Base-by-base conservation (phyloP, 1,140 invertebrate genomes). In the Drosophila repleta region DNA sequence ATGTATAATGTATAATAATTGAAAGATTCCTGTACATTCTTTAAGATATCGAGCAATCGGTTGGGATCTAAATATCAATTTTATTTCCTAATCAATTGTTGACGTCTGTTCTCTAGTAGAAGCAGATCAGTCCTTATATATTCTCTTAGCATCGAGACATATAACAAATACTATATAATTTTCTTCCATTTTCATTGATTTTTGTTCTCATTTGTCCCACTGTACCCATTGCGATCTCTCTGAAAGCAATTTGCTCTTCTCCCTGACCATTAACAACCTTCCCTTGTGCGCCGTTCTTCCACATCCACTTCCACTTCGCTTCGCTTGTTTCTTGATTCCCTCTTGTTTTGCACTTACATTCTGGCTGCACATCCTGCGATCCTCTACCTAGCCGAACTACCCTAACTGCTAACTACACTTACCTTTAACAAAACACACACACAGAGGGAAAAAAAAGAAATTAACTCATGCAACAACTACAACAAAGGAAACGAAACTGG, bases 401-500 rank as follows among this genome's bases (percentile, higher is more conserved):
- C 49, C 41, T 55, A 17, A 51, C n/a, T 17, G 37, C 35, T 29
- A n/a, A 29, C 37, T 41, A 32, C 53, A 32, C 53, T 45, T 53
- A 60, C 17, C 37, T 46, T 48, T 32, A 41, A 39, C 45, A 57
- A 32, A 4, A 35, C 32, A 35, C 32, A 13, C 32, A 35, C 32
- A 35, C 32, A 35, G 32, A 10, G 8, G 32, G 15, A 65, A 51
- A 20, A 41, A 56, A 62, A 49, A 60, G 39, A 71, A 64, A 76
- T 56, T 60, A 62, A 61, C 48, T 66, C 57, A 67, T 41, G 52
- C 56, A 67, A 55, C 56, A 43, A 60, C 57, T 21, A 66, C 48
- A 88, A 85, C 76, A 88, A 88, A 85, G 71, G 83, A 88, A 58
- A 39, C 37, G 39, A 18, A 67, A 88, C 83, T 77, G 83, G 75